A percentile compares a stretch with the other conserved stretches of the same genome.
These are phyloP conservation scores for Malurus leucopterus DNA, from an alignment of 2,797 vertebrate genomes.

Conservation along the genomic window DNA sequence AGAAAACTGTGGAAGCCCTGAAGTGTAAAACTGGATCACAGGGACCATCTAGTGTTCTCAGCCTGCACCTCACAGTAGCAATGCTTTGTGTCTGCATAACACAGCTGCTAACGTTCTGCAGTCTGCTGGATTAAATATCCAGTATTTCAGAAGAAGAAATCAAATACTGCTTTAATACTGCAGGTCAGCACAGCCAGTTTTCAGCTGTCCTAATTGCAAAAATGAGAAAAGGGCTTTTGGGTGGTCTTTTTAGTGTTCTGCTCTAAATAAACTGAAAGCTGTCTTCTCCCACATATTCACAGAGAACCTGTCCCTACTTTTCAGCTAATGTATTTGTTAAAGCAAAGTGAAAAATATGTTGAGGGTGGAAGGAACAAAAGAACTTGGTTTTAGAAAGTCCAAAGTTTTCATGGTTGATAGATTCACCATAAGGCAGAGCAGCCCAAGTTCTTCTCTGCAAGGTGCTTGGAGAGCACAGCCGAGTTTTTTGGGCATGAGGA, in stretches of 20 bases:
- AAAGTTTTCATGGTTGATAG: not conserved
- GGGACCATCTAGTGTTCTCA: constrained; percentile 73
- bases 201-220: not conserved
- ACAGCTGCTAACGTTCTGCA: not conserved
- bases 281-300: not conserved
- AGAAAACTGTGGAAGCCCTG: not conserved
- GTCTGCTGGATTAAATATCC: not conserved
- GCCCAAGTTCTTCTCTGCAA: fast-evolving
- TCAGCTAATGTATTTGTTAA: not conserved
- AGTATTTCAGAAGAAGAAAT: not conserved
- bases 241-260: not conserved
- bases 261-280: not conserved
- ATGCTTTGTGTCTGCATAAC: fast-evolving
- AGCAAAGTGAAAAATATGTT: not conserved
- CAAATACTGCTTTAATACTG: not conserved
- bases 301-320: not conserved
- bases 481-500: not conserved
- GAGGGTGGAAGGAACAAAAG: not conserved
- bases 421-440: too few species aligned
- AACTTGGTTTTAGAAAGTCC: not conserved
- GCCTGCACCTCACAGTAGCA: not conserved
- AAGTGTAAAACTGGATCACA: constrained; percentile 64
- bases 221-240: not conserved
- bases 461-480: not conserved
- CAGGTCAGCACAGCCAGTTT: not conserved